Conservation (phyloP, 92 coral and sea anemone genomes). For the Palythoa grandis region DNA sequence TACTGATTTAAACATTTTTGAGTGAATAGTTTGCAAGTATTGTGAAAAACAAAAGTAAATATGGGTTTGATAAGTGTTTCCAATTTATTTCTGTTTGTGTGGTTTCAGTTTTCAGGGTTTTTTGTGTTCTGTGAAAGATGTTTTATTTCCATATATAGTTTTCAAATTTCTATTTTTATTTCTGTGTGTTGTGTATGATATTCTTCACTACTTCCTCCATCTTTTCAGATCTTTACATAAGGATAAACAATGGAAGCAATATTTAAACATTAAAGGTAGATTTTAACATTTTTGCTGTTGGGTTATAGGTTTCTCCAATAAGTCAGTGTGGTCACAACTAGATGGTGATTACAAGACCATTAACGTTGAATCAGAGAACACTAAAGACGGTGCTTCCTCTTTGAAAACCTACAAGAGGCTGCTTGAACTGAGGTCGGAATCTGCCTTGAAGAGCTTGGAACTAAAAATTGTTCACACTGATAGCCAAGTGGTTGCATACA, state of each 20-base stretch:
- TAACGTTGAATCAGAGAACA: constrained; percentile 56
- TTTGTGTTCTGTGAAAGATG: too few relatives aligned
- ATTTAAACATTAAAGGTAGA: background rate
- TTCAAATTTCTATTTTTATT: too few relatives aligned
- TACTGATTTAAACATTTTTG: too few relatives aligned
- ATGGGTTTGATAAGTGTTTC: too few relatives aligned
- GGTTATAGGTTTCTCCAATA: constrained; percentile 47
- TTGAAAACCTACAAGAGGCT: constrained; percentile 65
- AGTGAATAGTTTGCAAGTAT: too few relatives aligned
- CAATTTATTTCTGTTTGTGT: too few relatives aligned
- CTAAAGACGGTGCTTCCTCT: constrained; percentile 38
- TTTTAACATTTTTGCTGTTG: background rate
- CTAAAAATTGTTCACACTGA: constrained; percentile 59
- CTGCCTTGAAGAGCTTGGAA: constrained; percentile 49
- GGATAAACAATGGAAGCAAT: background rate
- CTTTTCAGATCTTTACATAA: too few relatives aligned
- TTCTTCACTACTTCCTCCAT: too few relatives aligned
- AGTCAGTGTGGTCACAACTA: constrained; percentile 27
- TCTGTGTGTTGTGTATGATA: too few relatives aligned
- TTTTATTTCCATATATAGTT: too few relatives aligned
- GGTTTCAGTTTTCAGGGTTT: too few relatives aligned
- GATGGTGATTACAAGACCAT: constrained; percentile 23
- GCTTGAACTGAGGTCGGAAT: constrained; percentile 51
- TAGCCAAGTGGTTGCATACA: constrained; percentile 56
- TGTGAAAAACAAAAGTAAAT: too few relatives aligned